A percentile compares a stretch with the other conserved stretches of the same genome.
phyloP scores from a whole-genome alignment of 1,140 invertebrate genomes.

The Bursaphelenchus mucronatus region DNA sequence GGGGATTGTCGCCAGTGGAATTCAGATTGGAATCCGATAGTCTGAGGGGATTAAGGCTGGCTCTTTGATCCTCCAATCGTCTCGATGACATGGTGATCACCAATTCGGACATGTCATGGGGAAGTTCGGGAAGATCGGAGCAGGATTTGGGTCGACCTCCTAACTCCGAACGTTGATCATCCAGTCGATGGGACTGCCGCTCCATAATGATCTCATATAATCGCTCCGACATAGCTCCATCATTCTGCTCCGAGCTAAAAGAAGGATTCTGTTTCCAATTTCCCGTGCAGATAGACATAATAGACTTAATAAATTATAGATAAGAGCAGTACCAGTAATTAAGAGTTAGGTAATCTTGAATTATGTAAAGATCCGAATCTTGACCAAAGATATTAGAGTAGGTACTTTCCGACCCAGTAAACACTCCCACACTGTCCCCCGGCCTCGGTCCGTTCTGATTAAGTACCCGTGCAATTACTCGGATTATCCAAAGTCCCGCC shows the following conservation, averaged over 20 bases:
- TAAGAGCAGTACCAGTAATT: not conserved
- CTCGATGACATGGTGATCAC: too few relatives aligned
- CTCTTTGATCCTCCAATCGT: too few relatives aligned
- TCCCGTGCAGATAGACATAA: constrained; percentile 14
- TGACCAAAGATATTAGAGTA: not conserved
- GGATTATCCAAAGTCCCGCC: too few relatives aligned
- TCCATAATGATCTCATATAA: constrained; percentile 31
- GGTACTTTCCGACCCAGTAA: not conserved
- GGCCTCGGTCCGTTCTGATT: not conserved
- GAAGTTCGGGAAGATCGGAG: too few relatives aligned
- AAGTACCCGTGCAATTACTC: too few relatives aligned
- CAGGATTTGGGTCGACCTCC: not conserved
- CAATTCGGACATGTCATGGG: too few relatives aligned
- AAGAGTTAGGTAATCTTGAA: constrained; percentile 1
- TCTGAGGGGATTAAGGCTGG: too few relatives aligned
- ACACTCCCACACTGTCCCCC: not conserved
- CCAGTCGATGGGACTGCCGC: constrained; percentile 27
- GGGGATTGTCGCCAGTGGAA: too few relatives aligned
- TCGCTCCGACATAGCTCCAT: constrained; percentile 23
- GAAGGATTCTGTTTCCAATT: constrained; percentile 13
- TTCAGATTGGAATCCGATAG: too few relatives aligned
- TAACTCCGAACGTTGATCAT: constrained; percentile 27
- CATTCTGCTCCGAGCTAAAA: constrained; percentile 4
- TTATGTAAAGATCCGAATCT: not conserved
- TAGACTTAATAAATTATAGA: not conserved